Base-by-base conservation (phyloP, 2,888 invertebrate species). In the Baccha elongata region DNA sequence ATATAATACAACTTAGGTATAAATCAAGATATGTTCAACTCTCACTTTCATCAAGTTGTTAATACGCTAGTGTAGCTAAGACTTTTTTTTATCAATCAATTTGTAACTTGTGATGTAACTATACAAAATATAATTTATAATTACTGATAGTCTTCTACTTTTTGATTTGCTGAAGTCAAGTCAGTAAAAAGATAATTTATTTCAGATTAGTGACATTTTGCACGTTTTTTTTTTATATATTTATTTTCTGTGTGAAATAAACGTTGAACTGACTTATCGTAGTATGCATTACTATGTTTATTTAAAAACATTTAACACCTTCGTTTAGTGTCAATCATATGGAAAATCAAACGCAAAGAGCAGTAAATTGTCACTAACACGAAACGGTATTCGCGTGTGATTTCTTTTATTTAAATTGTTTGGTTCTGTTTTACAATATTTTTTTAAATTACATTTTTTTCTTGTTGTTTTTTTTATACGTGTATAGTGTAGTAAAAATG, bases 271-370 rank as follows among this genome's bases (percentile, higher is more conserved):
- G 21, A 50, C 37, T 52, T 62, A 35, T 11, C 11, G 17, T 35
- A n/a, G 19, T 55, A 32, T 67, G 10, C 32, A 50, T 64, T 17
- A 71, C 17, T n/a, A n/a, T 76, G 48, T 76, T 76, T 67, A 67
- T 76, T 76, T n/a, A n/a, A n/a, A n/a, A n/a, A n/a, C 76, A 58
- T 44, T 81, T 81, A 76, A 71, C 81, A 75, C 76, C 60, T 42
- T n/a, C 32, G 17, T 52, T 37, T n/a, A 13, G 76, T 83, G 76
- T 50, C 72, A 83, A 72, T 83, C 72, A 67, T 29, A 76, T 60
- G 48, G 65, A 72, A 72, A 72, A 67, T 72, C 32, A 76, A 76
- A 71, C 40, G 67, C 60, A 60, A 50, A 40, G 3, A 15, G 46
- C 46, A 67, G 53, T 32, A 53, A 65, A 76, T 55, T 83, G 76